Evolutionary conservation across 2,113 vertebrate species (phyloP).

Genomic region (Rutilus rutilus): DNA sequence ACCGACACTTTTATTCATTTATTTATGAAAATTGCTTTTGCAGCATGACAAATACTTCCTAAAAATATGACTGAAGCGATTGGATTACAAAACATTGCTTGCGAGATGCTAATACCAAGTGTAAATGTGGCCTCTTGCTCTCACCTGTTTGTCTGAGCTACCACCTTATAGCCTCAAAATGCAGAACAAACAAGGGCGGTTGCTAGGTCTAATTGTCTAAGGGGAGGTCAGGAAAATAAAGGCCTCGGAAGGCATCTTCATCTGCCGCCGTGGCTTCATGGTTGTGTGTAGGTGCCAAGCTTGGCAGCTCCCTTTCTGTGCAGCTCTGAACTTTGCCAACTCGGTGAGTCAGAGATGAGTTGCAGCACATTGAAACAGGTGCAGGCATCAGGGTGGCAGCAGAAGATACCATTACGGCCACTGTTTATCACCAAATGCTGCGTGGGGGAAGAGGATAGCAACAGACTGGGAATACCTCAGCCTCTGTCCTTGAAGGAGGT

Average conservation of each 20-base stretch:
- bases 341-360: constrained; percentile 51
- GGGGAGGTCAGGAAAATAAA: constrained; percentile 8
- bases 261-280: neutral
- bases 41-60: neutral
- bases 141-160: neutral
- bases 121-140: neutral
- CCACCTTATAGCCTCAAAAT: neutral
- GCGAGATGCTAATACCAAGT: no score
- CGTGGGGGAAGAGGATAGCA: constrained; percentile 3
- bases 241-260: neutral
- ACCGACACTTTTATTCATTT: neutral
- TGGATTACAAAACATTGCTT: neutral
- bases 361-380: constrained; percentile 4
- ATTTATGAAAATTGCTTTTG: neutral
- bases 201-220: constrained; percentile 3
- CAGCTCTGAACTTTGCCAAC: constrained; percentile 30
- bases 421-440: constrained; percentile 5
- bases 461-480: constrained; percentile 24
- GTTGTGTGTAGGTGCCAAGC: constrained; percentile 17
- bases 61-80: neutral
- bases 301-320: neutral
- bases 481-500: constrained; percentile 28
- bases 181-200: neutral
- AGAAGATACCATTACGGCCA: neutral
- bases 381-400: constrained; percentile 12